Evolutionary conservation across 2,797 vertebrate species (phyloP), one percentile per base, ranked within the genome.

Genomic region (Chrysocyon brachyurus): DNA sequence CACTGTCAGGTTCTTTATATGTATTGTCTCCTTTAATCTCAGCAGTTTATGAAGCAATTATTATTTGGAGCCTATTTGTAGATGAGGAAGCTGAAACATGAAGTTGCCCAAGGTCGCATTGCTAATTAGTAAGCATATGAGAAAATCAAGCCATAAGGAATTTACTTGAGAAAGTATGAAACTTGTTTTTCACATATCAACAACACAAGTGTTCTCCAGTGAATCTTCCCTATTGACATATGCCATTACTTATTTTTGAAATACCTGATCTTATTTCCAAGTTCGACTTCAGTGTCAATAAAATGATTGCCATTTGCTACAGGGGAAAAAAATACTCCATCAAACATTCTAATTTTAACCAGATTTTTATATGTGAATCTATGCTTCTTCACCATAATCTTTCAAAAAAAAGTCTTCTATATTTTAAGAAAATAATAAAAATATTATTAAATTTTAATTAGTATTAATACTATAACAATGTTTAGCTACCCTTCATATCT

Each of bases 261-360:
- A 87, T 72, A 63, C 64, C 49, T 75, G 7, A 49, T 82, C n/a
- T 19, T 73, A 73, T 73, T 92, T 91, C 49, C 82, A 46, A 91
- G 61, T 75, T 72, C 61, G 57, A 89, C 49, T 83, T 40, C 56
- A 75, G 40, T 22, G n/a, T 64, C 46, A 72, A 19, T 64, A 31
- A 57, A 82, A 75, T 81, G 36, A 90, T 52, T 78, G 21, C 21
- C 22, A 19, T 87, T 82, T 82, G 64, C 14, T 36, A 68, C 2
- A 40, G 36, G 33, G 16, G 22, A 16, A 91, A 84, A 56, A 68
- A 11, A 26, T 54, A 49, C 21, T 36, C 52, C 56, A 15, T 91
- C 56, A 91, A 61, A 40, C 52, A 66, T 72, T 73, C 64, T 87
- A 73, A 78, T 78, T 77, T 94, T 85, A 94, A 77, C 21, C 40